Evolutionary conservation across 2,797 vertebrate species (phyloP), one percentile per base, ranked within the genome.

Genomic region (Crax fasciolata): DNA sequence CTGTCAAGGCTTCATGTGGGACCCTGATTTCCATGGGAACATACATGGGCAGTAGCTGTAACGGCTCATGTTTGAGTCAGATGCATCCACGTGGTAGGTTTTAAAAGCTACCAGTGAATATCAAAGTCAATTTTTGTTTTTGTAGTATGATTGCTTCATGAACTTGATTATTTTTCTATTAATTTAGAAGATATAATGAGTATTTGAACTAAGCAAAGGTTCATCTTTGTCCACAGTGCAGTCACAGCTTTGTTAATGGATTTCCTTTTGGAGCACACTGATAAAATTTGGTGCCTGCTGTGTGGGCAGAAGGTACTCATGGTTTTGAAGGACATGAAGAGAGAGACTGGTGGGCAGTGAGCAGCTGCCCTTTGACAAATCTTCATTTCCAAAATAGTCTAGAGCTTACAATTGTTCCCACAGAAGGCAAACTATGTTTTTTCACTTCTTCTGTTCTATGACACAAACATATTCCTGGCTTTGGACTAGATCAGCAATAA

Each of bases 1-100:
- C 51, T 46, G 6, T 5, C 48, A 30, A 18, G 23, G 10, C n/a
- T 19, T 11, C 1, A 0, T 1, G 0, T 6, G 46, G 10, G 9
- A 57, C 13, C 6, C 7, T 78, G 35, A n/a, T 18, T 13, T 27
- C 18, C 16, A 20, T 21, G 59, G 43, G 20, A 6, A 38, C 12
- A 0, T 12, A 6, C 2, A 3, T 14, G 32, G 13, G 17, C 16
- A 81, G 66, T 6, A 48, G 43, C 13, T 62, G 12, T 3, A 54
- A n/a, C 10, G 20, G 51, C 3, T 70, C 3, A 6, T 43, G 13
- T 30, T 7, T 39, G 62, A 54, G n/a, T 16, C 46, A 35, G 48
- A n/a, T 21, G 30, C 5, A 35, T 12, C 19, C 0, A 0, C 13
- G 6, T 51, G 28, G 25, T 43, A 15, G 13, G 8, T 28, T 44